phyloP scores from a whole-genome alignment of 53 echinoderm and acorn worm genomes.

The Zoroaster sp. region DNA sequence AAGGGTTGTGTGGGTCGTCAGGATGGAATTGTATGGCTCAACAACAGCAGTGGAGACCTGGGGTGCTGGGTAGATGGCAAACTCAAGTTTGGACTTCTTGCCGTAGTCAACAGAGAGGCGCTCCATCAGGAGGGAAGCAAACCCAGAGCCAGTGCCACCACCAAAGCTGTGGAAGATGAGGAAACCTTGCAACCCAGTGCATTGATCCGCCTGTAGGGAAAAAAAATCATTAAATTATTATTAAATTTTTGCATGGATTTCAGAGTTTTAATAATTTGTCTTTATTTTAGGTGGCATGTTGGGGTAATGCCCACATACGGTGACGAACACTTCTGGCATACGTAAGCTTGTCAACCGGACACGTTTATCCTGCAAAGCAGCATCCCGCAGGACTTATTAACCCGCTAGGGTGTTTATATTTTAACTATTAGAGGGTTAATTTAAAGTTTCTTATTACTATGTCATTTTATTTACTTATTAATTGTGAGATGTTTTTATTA shows the following conservation, averaged over 20 bases:
- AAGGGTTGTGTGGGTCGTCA: slow-evolving; percentile 77
- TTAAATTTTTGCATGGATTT: background rate
- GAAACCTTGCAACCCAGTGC: slow-evolving; percentile 75
- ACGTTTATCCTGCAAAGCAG: no score
- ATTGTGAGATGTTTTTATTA: no score
- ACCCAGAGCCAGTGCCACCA: slow-evolving; percentile 93
- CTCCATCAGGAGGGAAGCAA: slow-evolving; percentile 92
- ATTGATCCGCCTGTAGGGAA: slow-evolving; percentile 61
- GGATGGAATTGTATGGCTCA: slow-evolving; percentile 80
- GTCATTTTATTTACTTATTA: no score
- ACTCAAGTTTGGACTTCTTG: slow-evolving; percentile 97
- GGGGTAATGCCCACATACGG: no score
- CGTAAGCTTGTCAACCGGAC: no score
- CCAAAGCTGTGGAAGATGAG: slow-evolving; percentile 87
- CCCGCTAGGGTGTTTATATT: no score
- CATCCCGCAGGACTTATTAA: no score
- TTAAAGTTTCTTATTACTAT: no score
- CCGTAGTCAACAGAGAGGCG: slow-evolving; percentile 95
- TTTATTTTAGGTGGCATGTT: no score
- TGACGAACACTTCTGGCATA: no score
- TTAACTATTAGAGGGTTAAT: no score
- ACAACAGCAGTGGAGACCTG: slow-evolving; percentile 75
- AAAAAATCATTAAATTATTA: background rate
- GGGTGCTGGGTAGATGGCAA: slow-evolving; percentile 82
- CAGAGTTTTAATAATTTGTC: no score